Evolutionary conservation across 2,888 invertebrate genomes (phyloP), one percentile per base, ranked within the genome.

Genomic region (Clanis bilineata): DNA sequence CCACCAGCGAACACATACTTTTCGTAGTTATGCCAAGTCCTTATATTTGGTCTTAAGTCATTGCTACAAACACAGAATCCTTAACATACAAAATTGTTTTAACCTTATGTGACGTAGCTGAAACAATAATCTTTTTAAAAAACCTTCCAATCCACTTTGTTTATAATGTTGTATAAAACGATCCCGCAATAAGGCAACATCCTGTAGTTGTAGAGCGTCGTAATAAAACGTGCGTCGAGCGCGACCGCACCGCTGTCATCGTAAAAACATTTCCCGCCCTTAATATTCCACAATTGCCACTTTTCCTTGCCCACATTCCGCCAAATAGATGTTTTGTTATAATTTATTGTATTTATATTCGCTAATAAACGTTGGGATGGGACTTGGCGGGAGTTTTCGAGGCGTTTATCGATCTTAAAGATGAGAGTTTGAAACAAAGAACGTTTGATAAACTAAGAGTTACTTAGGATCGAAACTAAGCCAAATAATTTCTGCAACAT

Each of bases 231-330:
- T 78, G 83, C 77, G 72, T 76, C 77, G 69, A 70, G 43, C 59
- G 38, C 57, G 57, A 44, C 25, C 56, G 62, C 68, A 60, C 68
- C 72, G 70, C 78, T 80, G 82, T 79, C 86, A 77, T 86, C 82
- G 77, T 88, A 85, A 86, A 86, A 83, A 82, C 85, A 83, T 87
- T 85, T 77, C 77, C 74, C 76, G 72, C 74, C 75, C 75, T 81
- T 86, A 86, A 86, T 85, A 87, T 86, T 82, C 77, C 70, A 67
- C 82, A 81, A 86, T 85, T 85, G 81, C 77, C 59, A 59, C 59
- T 59, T 59, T 59, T 56, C 59, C 56, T 56, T 36, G 38, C 45
- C 59, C 59, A 56, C 56, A 56, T 59, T 59, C 56, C 39, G 3
- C 38, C 43, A 56, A 56, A 56, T 59, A 56, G 36, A 44, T 25